Evolutionary conservation across 2,797 vertebrate species (phyloP).

Genomic region (Crenichthys baileyi): DNA sequence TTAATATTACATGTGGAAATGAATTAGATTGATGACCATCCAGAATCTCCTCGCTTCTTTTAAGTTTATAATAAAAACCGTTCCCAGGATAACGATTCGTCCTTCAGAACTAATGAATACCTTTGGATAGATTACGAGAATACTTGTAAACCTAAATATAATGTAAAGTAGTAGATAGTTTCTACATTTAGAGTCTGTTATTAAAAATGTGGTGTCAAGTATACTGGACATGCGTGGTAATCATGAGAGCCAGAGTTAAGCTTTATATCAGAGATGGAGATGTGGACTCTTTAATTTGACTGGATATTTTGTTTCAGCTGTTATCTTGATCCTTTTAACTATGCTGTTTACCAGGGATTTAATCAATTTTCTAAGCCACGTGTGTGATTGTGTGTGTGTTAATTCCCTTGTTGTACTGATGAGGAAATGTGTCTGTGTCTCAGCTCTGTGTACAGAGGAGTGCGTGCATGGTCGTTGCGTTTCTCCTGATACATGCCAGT

Average conservation of each 20-base stretch:
- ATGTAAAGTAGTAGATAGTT: not conserved
- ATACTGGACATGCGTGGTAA: constrained; percentile 51
- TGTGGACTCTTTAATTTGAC: constrained; percentile 64
- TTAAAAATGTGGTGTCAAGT: constrained; percentile 44
- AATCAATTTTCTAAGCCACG: constrained; percentile 51
- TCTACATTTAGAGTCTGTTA: not conserved
- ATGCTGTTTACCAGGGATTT: constrained; percentile 56
- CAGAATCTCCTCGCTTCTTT: not conserved
- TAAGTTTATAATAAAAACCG: not conserved
- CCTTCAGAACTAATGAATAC: not conserved
- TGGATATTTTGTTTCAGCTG: constrained; percentile 59
- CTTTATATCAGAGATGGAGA: constrained; percentile 57
- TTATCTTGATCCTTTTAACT: constrained; percentile 61
- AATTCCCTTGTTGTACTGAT: constrained; percentile 49
- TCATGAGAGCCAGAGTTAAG: constrained; percentile 55
- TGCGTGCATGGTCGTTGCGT: constrained; percentile 96
- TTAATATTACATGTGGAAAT: not conserved
- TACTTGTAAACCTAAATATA: too few species aligned
- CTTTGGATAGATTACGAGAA: not conserved
- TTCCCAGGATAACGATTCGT: not conserved
- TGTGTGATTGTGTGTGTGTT: constrained; percentile 34
- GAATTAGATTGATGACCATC: not conserved
- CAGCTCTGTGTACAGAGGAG: constrained; percentile 93
- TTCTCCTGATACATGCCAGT: constrained; percentile 97
- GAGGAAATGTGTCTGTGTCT: constrained; percentile 58